These are phyloP conservation scores for Zosterops borbonicus DNA, from an alignment of 2,113 vertebrate species.

Conservation along the genomic window DNA sequence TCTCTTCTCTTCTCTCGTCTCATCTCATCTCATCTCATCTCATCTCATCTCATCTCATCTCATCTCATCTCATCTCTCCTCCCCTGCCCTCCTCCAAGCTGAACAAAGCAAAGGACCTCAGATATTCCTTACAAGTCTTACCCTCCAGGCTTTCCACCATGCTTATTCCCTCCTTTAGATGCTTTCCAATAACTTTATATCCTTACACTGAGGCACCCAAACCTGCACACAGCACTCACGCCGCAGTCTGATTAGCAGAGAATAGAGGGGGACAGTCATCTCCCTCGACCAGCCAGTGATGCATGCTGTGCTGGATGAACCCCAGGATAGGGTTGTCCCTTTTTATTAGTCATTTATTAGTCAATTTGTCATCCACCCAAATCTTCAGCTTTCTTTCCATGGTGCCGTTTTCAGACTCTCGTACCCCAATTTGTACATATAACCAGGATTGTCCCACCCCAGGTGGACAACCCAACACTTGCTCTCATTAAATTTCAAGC, in stretches of 20 bases:
- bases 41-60: too few species aligned
- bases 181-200: neutral
- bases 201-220: neutral
- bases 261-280: neutral
- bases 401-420: accelerated
- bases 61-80: too few species aligned
- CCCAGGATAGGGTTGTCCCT: accelerated
- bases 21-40: too few species aligned
- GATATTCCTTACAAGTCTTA: neutral
- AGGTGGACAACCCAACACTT: neutral
- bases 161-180: neutral
- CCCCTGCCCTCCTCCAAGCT: neutral
- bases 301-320: neutral
- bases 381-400: neutral
- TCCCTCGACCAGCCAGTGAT: accelerated
- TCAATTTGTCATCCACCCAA: neutral
- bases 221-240: neutral
- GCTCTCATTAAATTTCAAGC: accelerated
- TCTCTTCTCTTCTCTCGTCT: too few species aligned
- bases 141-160: neutral
- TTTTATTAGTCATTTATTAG: neutral
- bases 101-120: neutral
- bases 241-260: neutral
- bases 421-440: accelerated
- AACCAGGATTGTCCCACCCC: neutral